These are phyloP conservation scores for Idris sp. DNA, from an alignment of 1,140 invertebrate species.

Conservation along the genomic window DNA sequence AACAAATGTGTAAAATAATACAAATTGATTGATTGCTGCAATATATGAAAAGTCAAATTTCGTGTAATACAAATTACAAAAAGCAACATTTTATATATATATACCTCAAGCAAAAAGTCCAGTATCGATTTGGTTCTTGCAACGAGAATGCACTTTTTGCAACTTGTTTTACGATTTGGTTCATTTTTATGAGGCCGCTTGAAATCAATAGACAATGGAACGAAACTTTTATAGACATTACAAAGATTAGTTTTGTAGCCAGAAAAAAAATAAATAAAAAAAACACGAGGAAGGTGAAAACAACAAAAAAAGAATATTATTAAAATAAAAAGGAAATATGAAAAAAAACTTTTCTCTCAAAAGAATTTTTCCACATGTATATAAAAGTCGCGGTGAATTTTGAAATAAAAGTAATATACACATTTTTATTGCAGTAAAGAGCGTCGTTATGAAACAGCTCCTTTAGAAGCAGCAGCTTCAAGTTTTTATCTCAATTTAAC, in stretches of 20 bases:
- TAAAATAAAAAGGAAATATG: constrained; percentile 1
- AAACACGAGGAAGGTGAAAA: background rate
- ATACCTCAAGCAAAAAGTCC: constrained; percentile 23
- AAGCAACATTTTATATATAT: constrained; percentile 27
- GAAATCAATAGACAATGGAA: constrained; percentile 57
- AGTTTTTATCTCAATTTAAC: constrained; percentile 39
- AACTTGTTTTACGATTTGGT: constrained; percentile 57
- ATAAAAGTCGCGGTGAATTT: too few species aligned
- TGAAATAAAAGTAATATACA: constrained; percentile 19
- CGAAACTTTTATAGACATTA: constrained; percentile 54
- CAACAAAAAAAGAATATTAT: constrained; percentile 4
- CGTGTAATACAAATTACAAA: constrained; percentile 15
- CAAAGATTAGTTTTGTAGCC: constrained; percentile 49
- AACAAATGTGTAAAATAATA: too few species aligned
- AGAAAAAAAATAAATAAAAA: constrained; percentile 18
- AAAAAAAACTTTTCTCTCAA: too few species aligned
- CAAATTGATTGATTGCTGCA: background rate
- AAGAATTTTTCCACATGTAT: too few species aligned
- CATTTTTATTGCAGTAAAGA: constrained; percentile 24
- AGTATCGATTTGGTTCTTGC: constrained; percentile 47
- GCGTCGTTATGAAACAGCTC: constrained; percentile 33
- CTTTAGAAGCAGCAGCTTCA: constrained; percentile 18
- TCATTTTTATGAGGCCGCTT: constrained; percentile 52
- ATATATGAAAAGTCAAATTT: constrained; percentile 2
- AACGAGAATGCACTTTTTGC: constrained; percentile 48